These are phyloP conservation scores for Chromis chromis DNA, from an alignment of 2,797 vertebrate genomes.

Conservation along the genomic window DNA sequence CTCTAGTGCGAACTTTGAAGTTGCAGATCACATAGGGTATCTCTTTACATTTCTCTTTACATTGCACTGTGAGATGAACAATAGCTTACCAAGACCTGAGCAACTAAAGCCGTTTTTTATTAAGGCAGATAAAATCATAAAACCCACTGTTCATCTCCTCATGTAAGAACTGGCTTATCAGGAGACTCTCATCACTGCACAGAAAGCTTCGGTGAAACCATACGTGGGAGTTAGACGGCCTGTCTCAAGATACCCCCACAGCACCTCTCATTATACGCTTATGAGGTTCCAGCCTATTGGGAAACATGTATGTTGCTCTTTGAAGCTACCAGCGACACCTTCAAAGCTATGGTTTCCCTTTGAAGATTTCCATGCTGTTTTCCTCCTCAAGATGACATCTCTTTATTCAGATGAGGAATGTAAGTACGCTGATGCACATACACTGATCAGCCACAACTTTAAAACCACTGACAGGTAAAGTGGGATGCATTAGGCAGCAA, in stretches of 20 bases:
- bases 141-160: slow-evolving; percentile 30
- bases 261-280: slow-evolving; percentile 59
- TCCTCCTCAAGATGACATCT: slow-evolving; percentile 58
- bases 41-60: slow-evolving; percentile 37
- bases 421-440: slow-evolving; percentile 63
- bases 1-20: slow-evolving; percentile 44
- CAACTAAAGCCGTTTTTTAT: slow-evolving; percentile 41
- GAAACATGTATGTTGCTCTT: slow-evolving; percentile 74
- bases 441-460: too few species aligned
- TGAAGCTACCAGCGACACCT: slow-evolving; percentile 82
- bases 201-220: slow-evolving; percentile 29
- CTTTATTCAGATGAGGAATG: slow-evolving; percentile 73
- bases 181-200: slow-evolving; percentile 27
- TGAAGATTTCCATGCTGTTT: slow-evolving; percentile 78
- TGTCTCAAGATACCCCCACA: slow-evolving; percentile 46
- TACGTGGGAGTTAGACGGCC: slow-evolving; percentile 42
- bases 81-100: slow-evolving; percentile 31
- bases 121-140: slow-evolving; percentile 49
- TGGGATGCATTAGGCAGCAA: too few species aligned
- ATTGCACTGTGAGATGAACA: slow-evolving; percentile 25
- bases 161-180: slow-evolving; percentile 29
- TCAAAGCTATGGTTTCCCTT: slow-evolving; percentile 82
- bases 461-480: too few species aligned
- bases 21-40: slow-evolving; percentile 27
- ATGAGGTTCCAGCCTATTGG: slow-evolving; percentile 65